phyloP scores from a whole-genome alignment of 2,797 vertebrate species.

The Xenopus petersii region DNA sequence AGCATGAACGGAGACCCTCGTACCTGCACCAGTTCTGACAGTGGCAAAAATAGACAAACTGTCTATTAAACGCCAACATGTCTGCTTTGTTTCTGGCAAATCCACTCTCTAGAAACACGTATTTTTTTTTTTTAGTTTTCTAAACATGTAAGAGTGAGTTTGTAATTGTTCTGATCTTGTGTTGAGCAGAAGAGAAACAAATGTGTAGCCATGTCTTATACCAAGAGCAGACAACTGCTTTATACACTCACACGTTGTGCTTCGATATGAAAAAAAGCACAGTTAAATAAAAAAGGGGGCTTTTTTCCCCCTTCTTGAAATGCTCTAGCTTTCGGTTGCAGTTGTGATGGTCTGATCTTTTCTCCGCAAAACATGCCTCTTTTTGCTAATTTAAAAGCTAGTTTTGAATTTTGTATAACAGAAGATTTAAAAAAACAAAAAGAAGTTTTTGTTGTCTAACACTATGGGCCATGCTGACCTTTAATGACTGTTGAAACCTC shows the following conservation, averaged over 20 bases:
- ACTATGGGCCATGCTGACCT: background rate
- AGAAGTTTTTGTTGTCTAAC: background rate
- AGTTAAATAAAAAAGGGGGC: too few species aligned
- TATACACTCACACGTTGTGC: background rate
- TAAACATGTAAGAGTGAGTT: background rate
- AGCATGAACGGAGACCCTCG: slow-evolving; percentile 91
- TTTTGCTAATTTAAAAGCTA: background rate
- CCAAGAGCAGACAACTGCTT: slow-evolving; percentile 43
- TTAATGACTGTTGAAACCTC: background rate
- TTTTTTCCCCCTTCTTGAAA: background rate
- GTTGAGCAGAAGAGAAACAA: slow-evolving; percentile 55
- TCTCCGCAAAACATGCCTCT: slow-evolving; percentile 53
- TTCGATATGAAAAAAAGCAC: slow-evolving; percentile 6
- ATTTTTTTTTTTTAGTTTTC: background rate
- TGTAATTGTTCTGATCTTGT: background rate
- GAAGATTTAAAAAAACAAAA: background rate
- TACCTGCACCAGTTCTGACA: slow-evolving; percentile 95
- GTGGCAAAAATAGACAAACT: background rate
- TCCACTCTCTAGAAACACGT: background rate
- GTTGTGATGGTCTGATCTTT: slow-evolving; percentile 58
- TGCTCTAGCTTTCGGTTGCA: background rate
- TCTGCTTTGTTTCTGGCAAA: background rate
- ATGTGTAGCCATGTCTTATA: slow-evolving; percentile 34
- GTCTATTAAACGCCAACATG: background rate
- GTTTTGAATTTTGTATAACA: background rate